Evolutionary conservation across 2,113 vertebrate genomes (phyloP), one percentile per base, ranked within the genome.

Genomic region (Sialia sialis): DNA sequence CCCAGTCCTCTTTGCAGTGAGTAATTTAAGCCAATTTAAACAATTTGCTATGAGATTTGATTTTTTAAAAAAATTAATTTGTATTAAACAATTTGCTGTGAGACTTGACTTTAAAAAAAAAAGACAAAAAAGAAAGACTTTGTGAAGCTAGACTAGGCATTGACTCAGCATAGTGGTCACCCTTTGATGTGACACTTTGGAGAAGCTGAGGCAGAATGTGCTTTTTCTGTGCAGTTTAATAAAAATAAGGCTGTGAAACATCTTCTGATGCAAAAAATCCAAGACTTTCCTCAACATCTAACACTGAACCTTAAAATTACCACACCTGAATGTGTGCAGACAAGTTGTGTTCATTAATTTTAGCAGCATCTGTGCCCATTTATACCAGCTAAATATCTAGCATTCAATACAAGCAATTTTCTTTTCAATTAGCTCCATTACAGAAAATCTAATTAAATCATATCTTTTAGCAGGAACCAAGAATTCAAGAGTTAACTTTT

Each of bases 341-440:
- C 7, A 2, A 88, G 39, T 78, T 34, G 34, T 69, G 55, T 73
- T 91, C 10, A 8, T 66, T 90, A 70, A 64, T 89, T 84, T 74
- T 80, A 86, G 41, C 43, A 83, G 60, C 70, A 91, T 91, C 90
- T 93, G 52, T 87, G 63, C 43, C 67, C 75, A 43, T 70, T 95
- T 94, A 74, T 16, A 81, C 59, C 75, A 84, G 68, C 27, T 84
- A 93, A 91, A 72, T 59, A 82, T 70, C 59, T 93, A 93, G 72
- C 43, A 77, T 70, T 87, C 27, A 85, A 66, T 52, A 69, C 32
- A 81, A 84, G 64, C 36, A 82, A 70, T 81, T 95, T 93, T 84
- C 56, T 84, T 95, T 67, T 84, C 83, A 91, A 86, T 95, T 95
- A 95, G 36, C 75, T 96, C 51, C 60, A 78, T 87, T 93, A 85